Evolutionary conservation across 2,113 vertebrate genomes (phyloP).

Genomic region (Cavia porcellus): DNA sequence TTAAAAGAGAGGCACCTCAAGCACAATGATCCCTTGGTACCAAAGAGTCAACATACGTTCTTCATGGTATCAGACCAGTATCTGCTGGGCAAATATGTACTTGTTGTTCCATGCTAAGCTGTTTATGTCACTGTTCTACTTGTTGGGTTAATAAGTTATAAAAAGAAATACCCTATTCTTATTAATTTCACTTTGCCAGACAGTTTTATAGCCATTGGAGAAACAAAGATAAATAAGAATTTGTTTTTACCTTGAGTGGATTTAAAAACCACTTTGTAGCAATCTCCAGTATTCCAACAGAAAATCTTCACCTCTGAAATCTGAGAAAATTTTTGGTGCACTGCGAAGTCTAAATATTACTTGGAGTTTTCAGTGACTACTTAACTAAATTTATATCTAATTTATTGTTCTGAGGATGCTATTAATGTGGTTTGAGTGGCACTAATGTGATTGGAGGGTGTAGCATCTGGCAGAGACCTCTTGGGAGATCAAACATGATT

Average conservation of each 20-base stretch:
- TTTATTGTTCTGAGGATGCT: not conserved
- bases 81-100: not conserved
- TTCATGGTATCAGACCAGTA: too few relatives aligned
- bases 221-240: not conserved
- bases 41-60: fast-evolving
- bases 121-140: not conserved
- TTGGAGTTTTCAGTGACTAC: not conserved
- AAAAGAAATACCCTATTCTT: not conserved
- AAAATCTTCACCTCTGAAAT: not conserved
- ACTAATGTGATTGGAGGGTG: fast-evolving
- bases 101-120: not conserved
- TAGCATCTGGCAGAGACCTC: not conserved
- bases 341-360: not conserved
- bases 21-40: too few relatives aligned
- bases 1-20: not conserved
- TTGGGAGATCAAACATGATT: not conserved
- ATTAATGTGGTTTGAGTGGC: not conserved
- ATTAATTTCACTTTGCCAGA: not conserved
- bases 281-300: not conserved
- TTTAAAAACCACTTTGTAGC: not conserved
- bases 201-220: not conserved
- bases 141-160: not conserved
- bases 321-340: not conserved
- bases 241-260: not conserved
- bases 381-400: not conserved